Base-by-base conservation (phyloP, 2,113 vertebrate genomes). In the Ophiodon elongatus region DNA sequence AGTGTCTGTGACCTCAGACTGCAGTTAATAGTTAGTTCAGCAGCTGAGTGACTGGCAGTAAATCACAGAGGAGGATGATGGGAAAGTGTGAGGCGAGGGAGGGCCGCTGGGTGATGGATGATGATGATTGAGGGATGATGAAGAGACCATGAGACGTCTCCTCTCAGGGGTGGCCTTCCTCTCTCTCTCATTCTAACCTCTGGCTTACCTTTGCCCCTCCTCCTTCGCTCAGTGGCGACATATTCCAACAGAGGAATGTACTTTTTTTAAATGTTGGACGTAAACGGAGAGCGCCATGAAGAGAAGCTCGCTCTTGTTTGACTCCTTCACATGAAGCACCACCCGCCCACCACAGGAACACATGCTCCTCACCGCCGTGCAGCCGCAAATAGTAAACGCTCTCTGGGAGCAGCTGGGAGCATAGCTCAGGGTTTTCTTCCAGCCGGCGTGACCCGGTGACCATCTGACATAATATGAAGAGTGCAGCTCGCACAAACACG, bases 101-200 rank as follows among this genome's bases (percentile, higher is more conserved):
- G 50, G 50, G 8, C 2, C 7, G 52, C 7, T 11, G 35, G 45
- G 50, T 80, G 85, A 70, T 79, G 68, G 75, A 81, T 67, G 76
- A 73, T 31, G 78, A 87, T 85, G 88, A 79, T 45, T 80, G 86
- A 84, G 57, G 29, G 71, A 72, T 76, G 89, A 83, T 75, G 80
- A 78, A 81, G 86, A 79, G 68, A 60, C 41, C 25, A 5, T 35
- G 76, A 74, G 31, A 43, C 3, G 69, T 68, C 80, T 68, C 73
- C 33, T 80, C 86, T 89, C 89, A 78, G 82, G 82, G 88, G 89
- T 88, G 89, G 89, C 84, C 80, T 76, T 79, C 76, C 80, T 66
- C 19, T 0, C 43, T 15, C 52, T 15, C 71, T 57, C 76, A 35
- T 23, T 29, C 1, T 84, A 72, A 87, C 81, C 92, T 84, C 75